A percentile compares a stretch with the other conserved stretches of the same genome.
phyloP scores from a whole-genome alignment of 2,888 invertebrate species.

The Tillus elongatus region DNA sequence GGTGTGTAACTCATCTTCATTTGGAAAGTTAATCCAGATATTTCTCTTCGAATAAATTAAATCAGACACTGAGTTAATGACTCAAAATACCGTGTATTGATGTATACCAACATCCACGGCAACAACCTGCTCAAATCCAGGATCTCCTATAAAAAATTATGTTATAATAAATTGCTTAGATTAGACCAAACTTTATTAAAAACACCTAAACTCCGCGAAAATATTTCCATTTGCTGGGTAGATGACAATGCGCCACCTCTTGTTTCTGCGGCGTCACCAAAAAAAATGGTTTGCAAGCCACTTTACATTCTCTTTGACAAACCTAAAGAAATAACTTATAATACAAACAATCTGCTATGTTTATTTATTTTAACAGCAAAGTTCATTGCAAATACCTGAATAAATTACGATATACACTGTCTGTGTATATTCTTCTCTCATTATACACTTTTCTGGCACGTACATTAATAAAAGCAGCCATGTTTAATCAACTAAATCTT shows the following conservation, averaged over 20 bases:
- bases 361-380: no score
- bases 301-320: constrained; percentile 8
- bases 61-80: neutral
- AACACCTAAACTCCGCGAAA: constrained; percentile 9
- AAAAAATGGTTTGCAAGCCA: constrained; percentile 10
- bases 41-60: constrained; percentile 3
- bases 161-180: neutral
- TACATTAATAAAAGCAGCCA: no score
- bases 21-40: constrained; percentile 14
- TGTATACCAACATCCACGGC: constrained; percentile 13
- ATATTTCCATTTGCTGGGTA: constrained; percentile 12
- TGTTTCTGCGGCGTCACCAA: constrained; percentile 11
- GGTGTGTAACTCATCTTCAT: neutral
- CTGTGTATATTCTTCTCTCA: no score
- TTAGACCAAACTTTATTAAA: constrained; percentile 4
- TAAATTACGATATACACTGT: no score
- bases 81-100: constrained; percentile 12
- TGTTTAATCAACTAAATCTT: no score
- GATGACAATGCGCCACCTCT: constrained; percentile 11
- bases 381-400: no score
- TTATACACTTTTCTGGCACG: no score
- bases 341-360: no score
- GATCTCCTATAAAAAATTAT: constrained; percentile 10
- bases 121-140: constrained; percentile 13
- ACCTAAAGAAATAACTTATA: constrained; percentile 9